phyloP scores from a whole-genome alignment of 2,888 invertebrate genomes.

The Drosophila trichaetosa region DNA sequence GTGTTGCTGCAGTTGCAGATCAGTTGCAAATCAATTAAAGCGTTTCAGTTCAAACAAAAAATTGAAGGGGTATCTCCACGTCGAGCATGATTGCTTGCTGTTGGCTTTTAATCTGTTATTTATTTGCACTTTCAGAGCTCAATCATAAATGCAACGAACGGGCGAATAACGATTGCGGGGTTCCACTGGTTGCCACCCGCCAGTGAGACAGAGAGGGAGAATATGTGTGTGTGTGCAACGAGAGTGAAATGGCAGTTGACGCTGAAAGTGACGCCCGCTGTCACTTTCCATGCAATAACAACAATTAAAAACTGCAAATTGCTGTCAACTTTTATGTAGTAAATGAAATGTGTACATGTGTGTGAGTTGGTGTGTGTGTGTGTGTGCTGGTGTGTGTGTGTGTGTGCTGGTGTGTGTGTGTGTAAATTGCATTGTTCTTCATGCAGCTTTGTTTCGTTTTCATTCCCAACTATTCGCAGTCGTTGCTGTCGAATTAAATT shows the following conservation, averaged over 20 bases:
- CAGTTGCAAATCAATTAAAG: neutral
- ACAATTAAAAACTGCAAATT: slow-evolving; percentile 60
- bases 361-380: slow-evolving; percentile 10
- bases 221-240: neutral
- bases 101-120: slow-evolving; percentile 42
- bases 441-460: slow-evolving; percentile 19
- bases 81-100: neutral
- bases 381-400: slow-evolving; percentile 9
- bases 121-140: slow-evolving; percentile 48
- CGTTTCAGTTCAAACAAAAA: neutral
- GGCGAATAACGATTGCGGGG: slow-evolving; percentile 6
- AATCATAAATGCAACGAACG: slow-evolving; percentile 23
- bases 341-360: slow-evolving; percentile 14
- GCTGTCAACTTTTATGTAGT: slow-evolving; percentile 57
- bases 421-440: slow-evolving; percentile 27
- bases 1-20: neutral
- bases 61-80: neutral
- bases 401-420: slow-evolving; percentile 2
- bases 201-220: neutral
- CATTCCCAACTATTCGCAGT: slow-evolving; percentile 1
- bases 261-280: slow-evolving; percentile 33
- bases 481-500: slow-evolving; percentile 11
- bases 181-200: neutral
- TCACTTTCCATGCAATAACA: slow-evolving; percentile 42
- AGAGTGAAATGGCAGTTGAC: slow-evolving; percentile 22